These are phyloP conservation scores for Poecilobothrus nobilitatus DNA, from an alignment of 2,888 invertebrate species.

Conservation along the genomic window DNA sequence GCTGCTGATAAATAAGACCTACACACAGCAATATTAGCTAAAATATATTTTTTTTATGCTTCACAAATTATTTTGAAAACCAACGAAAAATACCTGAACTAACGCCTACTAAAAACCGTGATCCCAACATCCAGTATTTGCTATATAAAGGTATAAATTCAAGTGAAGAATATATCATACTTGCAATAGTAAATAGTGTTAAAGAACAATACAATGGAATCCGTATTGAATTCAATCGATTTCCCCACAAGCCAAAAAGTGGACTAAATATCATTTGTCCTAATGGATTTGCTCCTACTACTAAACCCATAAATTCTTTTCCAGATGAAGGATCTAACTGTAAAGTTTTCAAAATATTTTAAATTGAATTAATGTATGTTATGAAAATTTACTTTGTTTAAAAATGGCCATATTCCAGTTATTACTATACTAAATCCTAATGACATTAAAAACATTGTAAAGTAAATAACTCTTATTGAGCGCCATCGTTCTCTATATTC, in stretches of 20 bases:
- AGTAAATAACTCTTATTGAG: slow-evolving; percentile 73
- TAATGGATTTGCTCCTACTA: slow-evolving; percentile 78
- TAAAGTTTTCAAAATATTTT: slow-evolving; percentile 28
- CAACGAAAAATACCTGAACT: slow-evolving; percentile 58
- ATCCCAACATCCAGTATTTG: slow-evolving; percentile 65
- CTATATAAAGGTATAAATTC: slow-evolving; percentile 58
- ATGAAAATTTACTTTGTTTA: slow-evolving; percentile 58
- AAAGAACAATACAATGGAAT: slow-evolving; percentile 63
- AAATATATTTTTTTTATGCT: slow-evolving; percentile 4
- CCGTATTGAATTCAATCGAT: slow-evolving; percentile 62
- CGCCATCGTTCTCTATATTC: slow-evolving; percentile 66
- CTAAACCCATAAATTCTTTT: slow-evolving; percentile 74
- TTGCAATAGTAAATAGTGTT: slow-evolving; percentile 62
- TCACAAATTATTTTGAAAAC: background rate
- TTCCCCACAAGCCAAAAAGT: slow-evolving; percentile 76
- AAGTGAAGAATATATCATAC: slow-evolving; percentile 64
- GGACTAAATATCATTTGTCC: slow-evolving; percentile 83
- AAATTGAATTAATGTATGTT: slow-evolving; percentile 13
- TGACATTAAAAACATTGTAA: slow-evolving; percentile 84
- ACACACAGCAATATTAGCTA: slow-evolving; percentile 76
- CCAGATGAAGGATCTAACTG: slow-evolving; percentile 71
- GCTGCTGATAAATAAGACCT: slow-evolving; percentile 78
- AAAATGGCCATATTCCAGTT: slow-evolving; percentile 82
- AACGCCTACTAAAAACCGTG: slow-evolving; percentile 72
- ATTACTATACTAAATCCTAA: slow-evolving; percentile 79